Percentiles rank a stretch among this genome's conserved stretches.
phyloP scores from a whole-genome alignment of 1,140 invertebrate species.

The Euglossa dilemma region DNA sequence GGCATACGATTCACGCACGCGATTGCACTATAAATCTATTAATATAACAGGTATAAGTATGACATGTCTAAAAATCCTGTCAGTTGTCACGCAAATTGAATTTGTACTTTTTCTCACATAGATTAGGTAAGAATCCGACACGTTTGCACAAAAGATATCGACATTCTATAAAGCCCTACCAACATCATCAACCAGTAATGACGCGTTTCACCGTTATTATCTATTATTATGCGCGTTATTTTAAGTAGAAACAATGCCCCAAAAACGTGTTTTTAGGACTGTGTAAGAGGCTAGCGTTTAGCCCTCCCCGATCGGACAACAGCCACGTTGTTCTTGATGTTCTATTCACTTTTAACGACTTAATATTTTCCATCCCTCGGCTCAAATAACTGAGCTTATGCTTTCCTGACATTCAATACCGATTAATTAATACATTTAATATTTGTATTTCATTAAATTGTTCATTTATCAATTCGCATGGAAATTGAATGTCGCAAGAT shows the following conservation, averaged over 20 bases:
- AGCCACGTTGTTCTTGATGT: conserved; percentile 75
- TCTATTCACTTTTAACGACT: conserved; percentile 75
- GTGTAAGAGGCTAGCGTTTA: conserved; percentile 77
- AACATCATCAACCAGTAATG: conserved; percentile 60
- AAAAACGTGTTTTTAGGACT: conserved; percentile 72
- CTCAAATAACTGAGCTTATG: conserved; percentile 69
- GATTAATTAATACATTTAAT: conserved; percentile 75
- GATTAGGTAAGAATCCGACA: conserved; percentile 74
- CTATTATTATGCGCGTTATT: conserved; percentile 64
- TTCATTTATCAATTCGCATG: conserved; percentile 74
- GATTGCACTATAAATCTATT: conserved; percentile 80
- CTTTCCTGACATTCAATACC: conserved; percentile 76
- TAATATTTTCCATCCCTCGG: conserved; percentile 73
- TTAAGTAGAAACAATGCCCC: conserved; percentile 79
- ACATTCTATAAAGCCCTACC: conserved; percentile 75
- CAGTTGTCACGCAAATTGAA: conserved; percentile 79
- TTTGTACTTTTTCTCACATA: conserved; percentile 79
- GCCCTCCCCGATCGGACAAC: conserved; percentile 81
- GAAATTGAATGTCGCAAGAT: conserved; percentile 82
- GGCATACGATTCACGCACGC: conserved; percentile 77
- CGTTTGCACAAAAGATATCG: conserved; percentile 73
- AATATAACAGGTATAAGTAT: conserved; percentile 79
- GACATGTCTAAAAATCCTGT: conserved; percentile 78
- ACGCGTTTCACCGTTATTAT: conserved; percentile 51
- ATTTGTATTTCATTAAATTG: conserved; percentile 73